Conservation (phyloP, 2,888 invertebrate species). For the Quadroppia sp. region DNA sequence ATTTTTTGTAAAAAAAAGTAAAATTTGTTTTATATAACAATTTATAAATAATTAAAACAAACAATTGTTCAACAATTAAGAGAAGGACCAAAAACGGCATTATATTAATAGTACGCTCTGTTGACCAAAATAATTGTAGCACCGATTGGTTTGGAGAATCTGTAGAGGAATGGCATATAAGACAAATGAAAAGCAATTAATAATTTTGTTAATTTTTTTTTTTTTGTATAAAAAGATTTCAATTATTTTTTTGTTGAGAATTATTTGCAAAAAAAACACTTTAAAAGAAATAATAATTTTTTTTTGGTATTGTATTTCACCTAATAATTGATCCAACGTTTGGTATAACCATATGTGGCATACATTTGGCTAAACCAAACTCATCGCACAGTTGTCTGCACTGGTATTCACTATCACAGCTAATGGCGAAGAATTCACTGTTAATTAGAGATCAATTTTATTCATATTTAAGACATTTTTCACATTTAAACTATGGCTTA, state of each 20-base stretch:
- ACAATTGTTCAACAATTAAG: too few relatives aligned
- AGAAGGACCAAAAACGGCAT: too few relatives aligned
- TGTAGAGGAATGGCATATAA: not conserved
- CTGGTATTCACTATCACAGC: constrained; percentile 3
- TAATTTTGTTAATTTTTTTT: not conserved
- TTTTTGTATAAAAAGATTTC: not conserved
- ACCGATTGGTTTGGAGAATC: not conserved
- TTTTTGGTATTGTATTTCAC: too few relatives aligned
- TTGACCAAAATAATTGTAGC: constrained; percentile 21
- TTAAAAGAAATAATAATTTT: too few relatives aligned
- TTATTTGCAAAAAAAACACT: not conserved
- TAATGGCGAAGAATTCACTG: not conserved
- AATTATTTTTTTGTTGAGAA: not conserved
- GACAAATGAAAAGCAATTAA: not conserved
- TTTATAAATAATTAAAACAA: too few relatives aligned
- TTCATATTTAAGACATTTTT: too few relatives aligned
- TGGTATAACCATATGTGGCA: constrained; percentile 2
- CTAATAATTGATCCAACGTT: constrained; percentile 9
- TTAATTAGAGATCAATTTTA: not conserved
- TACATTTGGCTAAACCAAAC: constrained; percentile 2
- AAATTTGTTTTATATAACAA: too few relatives aligned
- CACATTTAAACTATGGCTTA: too few relatives aligned
- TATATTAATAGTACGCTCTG: not conserved
- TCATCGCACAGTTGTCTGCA: constrained; percentile 15
- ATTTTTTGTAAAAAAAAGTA: too few relatives aligned